Evolutionary conservation across 2,113 vertebrate genomes (phyloP).

Genomic region (Panthera tigris): DNA sequence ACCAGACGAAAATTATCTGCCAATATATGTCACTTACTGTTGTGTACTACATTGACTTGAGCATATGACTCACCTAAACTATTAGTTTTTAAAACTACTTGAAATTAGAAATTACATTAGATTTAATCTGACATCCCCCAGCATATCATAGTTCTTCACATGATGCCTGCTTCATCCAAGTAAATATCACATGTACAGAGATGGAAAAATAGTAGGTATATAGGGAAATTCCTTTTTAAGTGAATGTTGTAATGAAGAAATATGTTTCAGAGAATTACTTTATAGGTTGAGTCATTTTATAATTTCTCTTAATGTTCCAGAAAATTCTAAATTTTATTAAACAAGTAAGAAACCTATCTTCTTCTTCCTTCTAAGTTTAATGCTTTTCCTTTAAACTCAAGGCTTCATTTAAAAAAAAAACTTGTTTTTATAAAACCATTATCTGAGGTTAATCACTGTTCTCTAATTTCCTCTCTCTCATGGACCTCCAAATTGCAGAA

Average conservation of each 20-base stretch:
- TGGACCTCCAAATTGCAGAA: conserved; percentile 42
- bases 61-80: neutral
- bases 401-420: neutral
- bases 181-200: neutral
- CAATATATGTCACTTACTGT: neutral
- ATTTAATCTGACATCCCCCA: neutral
- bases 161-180: neutral
- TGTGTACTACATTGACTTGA: neutral
- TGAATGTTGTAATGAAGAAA: neutral
- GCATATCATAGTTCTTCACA: neutral
- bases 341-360: neutral
- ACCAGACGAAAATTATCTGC: neutral
- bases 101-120: neutral
- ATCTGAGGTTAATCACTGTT: conserved; percentile 54
- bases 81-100: neutral
- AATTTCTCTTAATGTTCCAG: neutral
- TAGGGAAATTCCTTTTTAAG: neutral
- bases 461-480: conserved; percentile 58
- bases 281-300: neutral
- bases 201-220: neutral
- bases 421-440: conserved; percentile 51
- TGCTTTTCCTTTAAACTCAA: conserved; percentile 40
- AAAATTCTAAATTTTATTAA: neutral
- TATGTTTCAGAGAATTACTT: neutral
- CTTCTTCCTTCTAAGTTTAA: conserved; percentile 8